Evolutionary conservation across 2,888 invertebrate genomes (phyloP).

Genomic region (Agrotis ipsilon): DNA sequence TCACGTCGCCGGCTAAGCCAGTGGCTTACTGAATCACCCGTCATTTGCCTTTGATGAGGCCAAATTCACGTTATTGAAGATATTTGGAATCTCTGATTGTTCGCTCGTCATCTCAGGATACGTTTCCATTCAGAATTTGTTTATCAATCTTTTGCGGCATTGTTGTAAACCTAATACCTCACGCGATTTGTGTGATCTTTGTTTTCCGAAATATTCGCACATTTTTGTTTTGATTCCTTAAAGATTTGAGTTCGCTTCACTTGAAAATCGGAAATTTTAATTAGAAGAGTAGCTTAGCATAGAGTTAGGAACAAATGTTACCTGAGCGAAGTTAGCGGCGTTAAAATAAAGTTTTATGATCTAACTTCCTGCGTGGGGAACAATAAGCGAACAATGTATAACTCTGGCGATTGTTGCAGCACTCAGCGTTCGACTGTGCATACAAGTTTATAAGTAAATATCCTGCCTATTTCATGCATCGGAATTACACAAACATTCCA

Average conservation of each 20-base stretch:
- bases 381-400: slow-evolving; percentile 79
- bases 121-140: slow-evolving; percentile 57
- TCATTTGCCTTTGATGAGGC: slow-evolving; percentile 82
- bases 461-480: slow-evolving; percentile 59
- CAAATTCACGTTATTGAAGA: slow-evolving; percentile 78
- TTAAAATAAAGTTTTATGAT: slow-evolving; percentile 81
- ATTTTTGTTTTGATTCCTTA: slow-evolving; percentile 1
- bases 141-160: slow-evolving; percentile 46
- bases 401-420: slow-evolving; percentile 72
- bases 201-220: background rate
- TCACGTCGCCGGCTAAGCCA: slow-evolving; percentile 77
- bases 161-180: slow-evolving; percentile 35
- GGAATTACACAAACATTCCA: background rate
- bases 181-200: background rate
- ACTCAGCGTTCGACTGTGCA: slow-evolving; percentile 67
- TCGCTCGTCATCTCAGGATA: slow-evolving; percentile 53
- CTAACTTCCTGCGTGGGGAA: slow-evolving; percentile 77
- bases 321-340: slow-evolving; percentile 71
- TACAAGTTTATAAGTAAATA: slow-evolving; percentile 74
- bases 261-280: slow-evolving; percentile 67
- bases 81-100: slow-evolving; percentile 72
- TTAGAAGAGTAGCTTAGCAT: slow-evolving; percentile 71
- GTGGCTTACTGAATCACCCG: slow-evolving; percentile 82
- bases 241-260: slow-evolving; percentile 12
- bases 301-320: slow-evolving; percentile 72